Evolutionary conservation across 2,888 invertebrate species (phyloP).

Genomic region (Crioceris asparagi): DNA sequence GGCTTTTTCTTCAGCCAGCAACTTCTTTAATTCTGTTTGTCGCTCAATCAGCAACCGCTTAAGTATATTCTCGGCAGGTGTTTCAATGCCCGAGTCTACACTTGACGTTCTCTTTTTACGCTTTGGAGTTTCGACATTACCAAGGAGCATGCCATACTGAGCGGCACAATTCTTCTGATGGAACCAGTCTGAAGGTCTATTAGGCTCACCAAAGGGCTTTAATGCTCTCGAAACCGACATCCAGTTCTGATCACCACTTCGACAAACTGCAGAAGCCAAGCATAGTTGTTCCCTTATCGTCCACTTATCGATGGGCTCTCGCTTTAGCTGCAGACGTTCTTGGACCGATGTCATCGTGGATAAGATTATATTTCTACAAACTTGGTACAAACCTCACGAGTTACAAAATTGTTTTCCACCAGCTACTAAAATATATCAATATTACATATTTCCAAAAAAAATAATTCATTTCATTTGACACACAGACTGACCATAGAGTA

Average conservation of each 20-base stretch:
- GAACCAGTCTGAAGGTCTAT: constrained; percentile 76
- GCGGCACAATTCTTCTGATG: constrained; percentile 84
- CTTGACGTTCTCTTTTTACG: constrained; percentile 64
- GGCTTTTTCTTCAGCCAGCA: constrained; percentile 58
- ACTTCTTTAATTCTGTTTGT: constrained; percentile 62
- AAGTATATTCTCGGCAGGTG: constrained; percentile 70
- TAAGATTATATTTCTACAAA: too few relatives aligned
- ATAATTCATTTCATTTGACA: too few relatives aligned
- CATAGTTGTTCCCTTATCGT: constrained; percentile 74
- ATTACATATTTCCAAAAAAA: too few relatives aligned
- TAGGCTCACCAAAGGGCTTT: constrained; percentile 65
- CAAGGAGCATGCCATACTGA: constrained; percentile 73
- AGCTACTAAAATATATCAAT: too few relatives aligned
- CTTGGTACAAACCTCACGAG: too few relatives aligned
- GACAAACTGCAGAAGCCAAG: constrained; percentile 72
- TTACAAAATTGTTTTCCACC: too few relatives aligned
- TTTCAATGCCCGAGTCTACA: constrained; percentile 46
- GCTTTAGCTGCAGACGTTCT: constrained; percentile 45
- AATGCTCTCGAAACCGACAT: constrained; percentile 74
- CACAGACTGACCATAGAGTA: too few relatives aligned
- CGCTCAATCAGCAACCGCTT: constrained; percentile 67
- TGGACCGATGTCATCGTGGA: constrained; percentile 33
- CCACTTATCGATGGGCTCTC: constrained; percentile 74
- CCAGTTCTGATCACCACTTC: constrained; percentile 88
- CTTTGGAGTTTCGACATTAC: constrained; percentile 75